These are phyloP conservation scores for Hepsetus odoe DNA, from an alignment of 2,113 vertebrate species.

Conservation along the genomic window DNA sequence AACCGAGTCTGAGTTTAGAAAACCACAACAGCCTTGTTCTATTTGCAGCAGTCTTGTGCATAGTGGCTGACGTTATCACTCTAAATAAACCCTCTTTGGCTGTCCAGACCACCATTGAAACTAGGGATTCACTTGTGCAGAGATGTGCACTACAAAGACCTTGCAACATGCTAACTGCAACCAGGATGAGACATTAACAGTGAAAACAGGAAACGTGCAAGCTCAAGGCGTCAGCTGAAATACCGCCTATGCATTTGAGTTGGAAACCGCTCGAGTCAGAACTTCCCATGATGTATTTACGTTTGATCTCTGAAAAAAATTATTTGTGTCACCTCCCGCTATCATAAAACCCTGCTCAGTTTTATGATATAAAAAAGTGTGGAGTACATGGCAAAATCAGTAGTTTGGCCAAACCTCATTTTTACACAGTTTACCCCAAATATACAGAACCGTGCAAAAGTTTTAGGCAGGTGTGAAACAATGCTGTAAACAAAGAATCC, in stretches of 20 bases:
- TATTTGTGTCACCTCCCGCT: too few species aligned
- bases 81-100: neutral
- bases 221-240: constrained; percentile 32
- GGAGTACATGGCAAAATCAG: too few species aligned
- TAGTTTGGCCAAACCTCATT: too few species aligned
- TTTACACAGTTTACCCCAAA: too few species aligned
- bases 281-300: constrained; percentile 17
- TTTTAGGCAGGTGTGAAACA: too few species aligned
- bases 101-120: neutral
- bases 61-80: neutral
- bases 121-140: neutral
- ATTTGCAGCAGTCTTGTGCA: constrained; percentile 11
- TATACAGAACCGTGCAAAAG: too few species aligned
- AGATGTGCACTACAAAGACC: constrained; percentile 22
- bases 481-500: too few species aligned
- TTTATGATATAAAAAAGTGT: too few species aligned
- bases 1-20: constrained; percentile 34
- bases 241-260: constrained; percentile 3
- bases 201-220: constrained; percentile 48
- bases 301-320: constrained; percentile 11
- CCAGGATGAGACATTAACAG: constrained; percentile 8
- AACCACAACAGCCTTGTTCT: constrained; percentile 33
- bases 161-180: constrained; percentile 24
- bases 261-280: constrained; percentile 10
- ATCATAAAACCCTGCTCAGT: too few species aligned